These are phyloP conservation scores for Branchipolynoe longqiensis DNA, from an alignment of 2,888 invertebrate genomes.

Conservation along the genomic window DNA sequence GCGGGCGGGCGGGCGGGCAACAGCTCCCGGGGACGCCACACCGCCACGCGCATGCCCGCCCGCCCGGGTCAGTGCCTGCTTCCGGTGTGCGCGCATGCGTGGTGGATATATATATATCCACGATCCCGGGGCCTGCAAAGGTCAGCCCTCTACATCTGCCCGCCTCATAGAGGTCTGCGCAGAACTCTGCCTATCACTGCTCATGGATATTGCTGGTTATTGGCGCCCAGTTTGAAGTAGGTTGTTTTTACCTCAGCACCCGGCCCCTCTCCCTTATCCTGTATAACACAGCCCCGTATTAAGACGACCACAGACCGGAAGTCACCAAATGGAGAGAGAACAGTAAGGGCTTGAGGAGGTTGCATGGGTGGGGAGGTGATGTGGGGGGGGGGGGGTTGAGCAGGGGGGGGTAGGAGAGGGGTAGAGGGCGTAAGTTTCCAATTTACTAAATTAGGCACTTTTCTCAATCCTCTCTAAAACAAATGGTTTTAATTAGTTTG, in stretches of 20 bases:
- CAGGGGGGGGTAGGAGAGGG: neutral
- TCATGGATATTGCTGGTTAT: too few relatives aligned
- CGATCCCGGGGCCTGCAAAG: neutral
- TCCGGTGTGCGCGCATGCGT: conserved; percentile 8
- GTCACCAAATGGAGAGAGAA: neutral
- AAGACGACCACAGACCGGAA: neutral
- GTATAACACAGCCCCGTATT: neutral
- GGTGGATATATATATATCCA: conserved; percentile 29
- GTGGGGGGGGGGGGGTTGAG: neutral
- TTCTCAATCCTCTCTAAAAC: conserved; percentile 18
- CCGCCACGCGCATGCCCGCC: neutral
- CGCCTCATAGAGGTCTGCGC: too few relatives aligned
- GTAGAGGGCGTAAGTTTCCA: conserved; percentile 17
- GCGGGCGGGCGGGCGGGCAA: neutral
- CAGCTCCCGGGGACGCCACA: neutral
- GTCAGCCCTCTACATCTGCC: conserved; percentile 4
- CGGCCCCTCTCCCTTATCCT: neutral
- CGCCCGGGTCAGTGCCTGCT: neutral
- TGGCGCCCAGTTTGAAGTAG: neutral
- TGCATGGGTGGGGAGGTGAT: neutral
- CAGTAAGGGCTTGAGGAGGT: neutral
- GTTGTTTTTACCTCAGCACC: neutral
- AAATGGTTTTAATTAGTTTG: conserved; percentile 49
- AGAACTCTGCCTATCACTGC: neutral
- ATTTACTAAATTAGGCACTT: conserved; percentile 51